Conservation (phyloP, 2,113 vertebrate species). For the Scophthalmus maximus region DNA sequence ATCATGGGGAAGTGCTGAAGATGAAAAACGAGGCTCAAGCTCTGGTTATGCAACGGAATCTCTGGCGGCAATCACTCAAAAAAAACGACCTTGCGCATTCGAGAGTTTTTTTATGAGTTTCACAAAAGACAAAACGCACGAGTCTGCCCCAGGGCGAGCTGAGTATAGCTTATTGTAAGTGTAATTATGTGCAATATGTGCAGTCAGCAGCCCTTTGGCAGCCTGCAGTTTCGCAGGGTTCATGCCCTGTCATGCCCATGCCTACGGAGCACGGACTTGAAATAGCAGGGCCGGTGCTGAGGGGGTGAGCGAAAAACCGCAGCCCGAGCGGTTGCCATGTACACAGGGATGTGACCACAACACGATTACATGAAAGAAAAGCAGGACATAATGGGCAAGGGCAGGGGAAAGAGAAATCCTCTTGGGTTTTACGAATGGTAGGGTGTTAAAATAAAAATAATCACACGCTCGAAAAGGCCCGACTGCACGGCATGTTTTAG, state of each 20-base stretch:
- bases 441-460: conserved; percentile 34
- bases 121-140: conserved; percentile 1
- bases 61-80: background rate
- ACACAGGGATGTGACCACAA: conserved; percentile 69
- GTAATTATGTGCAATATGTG: conserved; percentile 67
- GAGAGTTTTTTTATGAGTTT: background rate
- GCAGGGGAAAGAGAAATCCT: conserved; percentile 36
- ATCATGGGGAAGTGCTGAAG: background rate
- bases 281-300: conserved; percentile 68
- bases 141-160: conserved; percentile 20
- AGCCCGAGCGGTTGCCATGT: conserved; percentile 65
- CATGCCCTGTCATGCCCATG: conserved; percentile 79
- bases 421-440: conserved; percentile 24
- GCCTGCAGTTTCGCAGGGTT: conserved; percentile 63
- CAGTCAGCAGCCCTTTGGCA: conserved; percentile 68
- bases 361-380: conserved; percentile 59
- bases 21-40: conserved; percentile 3
- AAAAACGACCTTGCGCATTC: no score
- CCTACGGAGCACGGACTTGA: conserved; percentile 76
- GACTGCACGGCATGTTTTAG: conserved; percentile 19
- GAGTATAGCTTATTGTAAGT: conserved; percentile 55
- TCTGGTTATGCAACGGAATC: conserved; percentile 27
- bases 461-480: conserved; percentile 13
- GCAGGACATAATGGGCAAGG: conserved; percentile 46
- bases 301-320: conserved; percentile 49